Percentiles rank a stretch among this genome's conserved stretches.
Evolutionary conservation across 2,888 invertebrate genomes (phyloP).

Genomic region (Drosophila antonietae): DNA sequence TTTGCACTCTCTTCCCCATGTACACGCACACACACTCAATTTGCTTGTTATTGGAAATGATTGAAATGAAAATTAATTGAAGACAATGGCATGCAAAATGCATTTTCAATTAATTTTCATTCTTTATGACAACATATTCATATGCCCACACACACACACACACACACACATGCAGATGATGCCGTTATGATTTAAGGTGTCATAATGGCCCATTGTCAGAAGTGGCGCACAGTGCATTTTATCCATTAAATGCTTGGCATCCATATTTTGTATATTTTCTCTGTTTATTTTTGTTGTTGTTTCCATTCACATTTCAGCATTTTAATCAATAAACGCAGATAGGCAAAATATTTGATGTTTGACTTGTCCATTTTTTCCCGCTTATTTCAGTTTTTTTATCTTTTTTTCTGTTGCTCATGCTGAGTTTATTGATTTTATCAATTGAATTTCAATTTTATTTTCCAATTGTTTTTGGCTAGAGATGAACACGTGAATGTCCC

Average conservation of each 20-base stretch:
- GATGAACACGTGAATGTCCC: slow-evolving; percentile 13
- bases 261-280: slow-evolving; percentile 26
- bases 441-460: slow-evolving; percentile 42
- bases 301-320: slow-evolving; percentile 17
- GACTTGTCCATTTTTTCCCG: slow-evolving; percentile 28
- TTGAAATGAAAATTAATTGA: slow-evolving; percentile 77
- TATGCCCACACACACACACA: slow-evolving; percentile 20
- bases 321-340: slow-evolving; percentile 47
- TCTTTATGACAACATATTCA: slow-evolving; percentile 54
- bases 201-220: slow-evolving; percentile 70
- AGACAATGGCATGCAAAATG: slow-evolving; percentile 75
- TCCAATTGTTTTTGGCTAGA: slow-evolving; percentile 8
- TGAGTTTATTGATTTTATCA: slow-evolving; percentile 45
- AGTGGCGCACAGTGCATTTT: slow-evolving; percentile 53
- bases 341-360: slow-evolving; percentile 48
- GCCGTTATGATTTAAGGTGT: slow-evolving; percentile 76
- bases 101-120: slow-evolving; percentile 76
- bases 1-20: not conserved
- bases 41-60: slow-evolving; percentile 47
- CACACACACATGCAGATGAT: slow-evolving; percentile 36
- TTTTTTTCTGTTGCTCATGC: slow-evolving; percentile 3
- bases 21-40: slow-evolving; percentile 15
- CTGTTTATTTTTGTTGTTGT: not conserved
- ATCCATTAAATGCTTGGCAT: slow-evolving; percentile 61
- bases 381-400: slow-evolving; percentile 6